Percentiles rank a stretch among this genome's conserved stretches.
Conservation (phyloP, 2,797 vertebrate species). For the Cetoscarus ocellatus region DNA sequence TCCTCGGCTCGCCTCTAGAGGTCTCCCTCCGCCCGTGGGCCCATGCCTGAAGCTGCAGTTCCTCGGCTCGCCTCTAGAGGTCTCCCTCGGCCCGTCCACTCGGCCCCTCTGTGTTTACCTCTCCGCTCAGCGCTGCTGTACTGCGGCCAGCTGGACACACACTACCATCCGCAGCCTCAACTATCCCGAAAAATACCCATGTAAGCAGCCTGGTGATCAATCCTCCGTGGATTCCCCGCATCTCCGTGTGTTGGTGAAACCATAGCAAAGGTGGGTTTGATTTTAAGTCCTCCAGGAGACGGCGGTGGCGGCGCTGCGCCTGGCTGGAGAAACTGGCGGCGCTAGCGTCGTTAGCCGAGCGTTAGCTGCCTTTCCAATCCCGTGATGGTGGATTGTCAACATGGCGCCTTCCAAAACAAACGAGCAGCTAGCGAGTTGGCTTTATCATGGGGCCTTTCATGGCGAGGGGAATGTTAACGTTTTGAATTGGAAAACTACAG, state of each 20-base stretch:
- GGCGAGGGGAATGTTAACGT: too few species aligned
- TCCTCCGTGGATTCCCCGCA: constrained; percentile 68
- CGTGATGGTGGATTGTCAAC: constrained; percentile 77
- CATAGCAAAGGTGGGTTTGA: constrained; percentile 72
- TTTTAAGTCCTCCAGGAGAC: constrained; percentile 25
- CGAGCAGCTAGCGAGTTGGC: constrained; percentile 2
- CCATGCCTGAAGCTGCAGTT: constrained; percentile 29
- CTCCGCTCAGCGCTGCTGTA: constrained; percentile 57
- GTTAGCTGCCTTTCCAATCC: constrained; percentile 35
- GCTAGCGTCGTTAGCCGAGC: constrained; percentile 60
- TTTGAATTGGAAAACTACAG: too few species aligned
- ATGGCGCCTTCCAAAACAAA: constrained; percentile 81
- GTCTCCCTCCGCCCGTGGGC: too few species aligned
- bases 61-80: constrained; percentile 72
- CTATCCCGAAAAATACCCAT: constrained; percentile 72
- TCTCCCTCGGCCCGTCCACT: constrained; percentile 29
- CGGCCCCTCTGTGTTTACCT: constrained; percentile 73
- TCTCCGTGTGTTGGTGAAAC: constrained; percentile 65
- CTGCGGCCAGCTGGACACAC: constrained; percentile 72
- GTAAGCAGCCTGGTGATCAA: constrained; percentile 66
- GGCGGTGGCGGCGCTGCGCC: constrained; percentile 48
- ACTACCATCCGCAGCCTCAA: constrained; percentile 47
- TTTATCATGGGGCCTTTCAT: too few species aligned
- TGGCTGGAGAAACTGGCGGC: constrained; percentile 18
- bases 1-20: too few species aligned